Percentiles rank a stretch among this genome's conserved stretches.
Conservation (phyloP, 1,140 invertebrate genomes). For the Stegodyphus dumicola region DNA sequence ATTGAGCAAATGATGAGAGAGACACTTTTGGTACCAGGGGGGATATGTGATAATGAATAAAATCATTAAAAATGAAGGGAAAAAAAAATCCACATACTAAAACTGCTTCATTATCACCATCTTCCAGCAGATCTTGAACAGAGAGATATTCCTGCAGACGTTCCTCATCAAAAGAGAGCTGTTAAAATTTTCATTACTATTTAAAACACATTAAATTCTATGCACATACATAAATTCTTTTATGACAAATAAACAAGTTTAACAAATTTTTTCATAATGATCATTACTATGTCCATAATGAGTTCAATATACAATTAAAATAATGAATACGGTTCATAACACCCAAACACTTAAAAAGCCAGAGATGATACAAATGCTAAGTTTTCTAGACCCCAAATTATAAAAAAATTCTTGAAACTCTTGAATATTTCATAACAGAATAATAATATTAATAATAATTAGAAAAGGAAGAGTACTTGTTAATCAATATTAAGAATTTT, state of each 20-base stretch:
- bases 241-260: background rate
- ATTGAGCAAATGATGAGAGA: too few relatives aligned
- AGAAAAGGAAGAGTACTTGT: background rate
- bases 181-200: constrained; percentile 52
- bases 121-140: constrained; percentile 81
- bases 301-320: too few relatives aligned
- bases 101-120: constrained; percentile 81
- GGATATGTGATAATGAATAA: too few relatives aligned
- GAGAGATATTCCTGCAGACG: constrained; percentile 81
- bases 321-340: too few relatives aligned
- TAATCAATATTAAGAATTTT: too few relatives aligned
- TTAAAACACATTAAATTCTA: constrained; percentile 15
- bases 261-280: too few relatives aligned
- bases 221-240: constrained; percentile 19
- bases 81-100: constrained; percentile 69
- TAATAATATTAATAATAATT: constrained; percentile 5
- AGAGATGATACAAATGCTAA: too few relatives aligned
- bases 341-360: too few relatives aligned
- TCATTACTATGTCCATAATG: too few relatives aligned
- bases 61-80: background rate
- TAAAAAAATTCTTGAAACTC: background rate
- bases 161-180: constrained; percentile 88
- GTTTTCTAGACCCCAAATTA: background rate
- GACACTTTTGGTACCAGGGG: too few relatives aligned
- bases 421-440: background rate